A percentile compares a stretch with the other conserved stretches of the same genome.
Evolutionary conservation across 1,140 invertebrate genomes (phyloP).

Genomic region (Drosophila parvula): DNA sequence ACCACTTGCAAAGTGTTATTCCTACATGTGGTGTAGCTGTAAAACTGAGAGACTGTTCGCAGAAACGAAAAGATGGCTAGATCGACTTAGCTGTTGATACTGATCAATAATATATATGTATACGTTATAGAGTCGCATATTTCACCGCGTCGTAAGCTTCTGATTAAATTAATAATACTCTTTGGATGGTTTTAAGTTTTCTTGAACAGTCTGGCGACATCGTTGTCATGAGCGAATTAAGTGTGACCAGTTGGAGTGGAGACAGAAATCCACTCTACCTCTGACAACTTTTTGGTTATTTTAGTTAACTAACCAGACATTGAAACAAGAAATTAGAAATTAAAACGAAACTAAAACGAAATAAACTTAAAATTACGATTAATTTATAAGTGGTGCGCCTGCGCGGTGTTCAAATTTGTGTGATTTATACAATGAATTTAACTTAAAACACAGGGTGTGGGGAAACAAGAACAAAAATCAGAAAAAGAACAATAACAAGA

Average conservation of each 20-base stretch:
- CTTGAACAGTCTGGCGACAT: too few relatives aligned
- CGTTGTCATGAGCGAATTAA: too few relatives aligned
- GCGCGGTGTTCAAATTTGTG: background rate
- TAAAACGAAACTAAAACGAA: constrained; percentile 9
- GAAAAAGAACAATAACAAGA: constrained; percentile 18
- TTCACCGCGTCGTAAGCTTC: too few relatives aligned
- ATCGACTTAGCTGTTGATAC: too few relatives aligned
- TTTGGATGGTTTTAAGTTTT: too few relatives aligned
- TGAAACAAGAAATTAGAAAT: constrained; percentile 5
- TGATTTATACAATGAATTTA: background rate
- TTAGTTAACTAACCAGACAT: background rate
- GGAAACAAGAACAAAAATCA: background rate
- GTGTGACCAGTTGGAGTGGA: background rate
- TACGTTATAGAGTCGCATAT: too few relatives aligned
- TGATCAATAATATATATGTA: too few relatives aligned
- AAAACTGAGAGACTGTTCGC: too few relatives aligned
- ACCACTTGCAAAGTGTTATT: too few relatives aligned
- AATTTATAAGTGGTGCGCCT: background rate
- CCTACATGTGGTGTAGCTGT: too few relatives aligned
- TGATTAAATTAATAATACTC: too few relatives aligned
- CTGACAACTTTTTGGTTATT: background rate
- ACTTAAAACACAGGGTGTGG: background rate
- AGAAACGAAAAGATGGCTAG: too few relatives aligned
- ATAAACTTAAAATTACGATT: background rate
- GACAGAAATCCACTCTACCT: background rate